A percentile compares a stretch with the other conserved stretches of the same genome.
Conservation (phyloP, 64 coral and sea anemone genomes). For the Dendrophyllia cribrosa region DNA sequence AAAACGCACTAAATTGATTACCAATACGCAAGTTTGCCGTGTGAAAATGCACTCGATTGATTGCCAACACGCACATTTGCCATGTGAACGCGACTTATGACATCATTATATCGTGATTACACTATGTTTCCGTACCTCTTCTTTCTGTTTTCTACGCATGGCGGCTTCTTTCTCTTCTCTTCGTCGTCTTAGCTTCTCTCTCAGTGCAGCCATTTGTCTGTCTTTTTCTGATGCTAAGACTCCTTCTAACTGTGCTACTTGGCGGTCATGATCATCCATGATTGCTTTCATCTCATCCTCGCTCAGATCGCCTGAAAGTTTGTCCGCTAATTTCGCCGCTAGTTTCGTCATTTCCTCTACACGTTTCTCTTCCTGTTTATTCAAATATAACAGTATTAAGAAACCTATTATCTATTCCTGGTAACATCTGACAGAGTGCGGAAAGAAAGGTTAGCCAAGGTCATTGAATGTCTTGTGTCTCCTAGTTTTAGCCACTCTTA, state of each 20-base stretch:
- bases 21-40: not conserved
- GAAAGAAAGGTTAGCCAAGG: no score
- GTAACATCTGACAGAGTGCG: no score
- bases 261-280: slow-evolving; percentile 84
- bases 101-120: not conserved
- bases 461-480: no score
- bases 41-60: not conserved
- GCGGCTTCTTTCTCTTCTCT: slow-evolving; percentile 96
- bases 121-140: slow-evolving; percentile 71
- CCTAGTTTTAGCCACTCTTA: no score
- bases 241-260: slow-evolving; percentile 77
- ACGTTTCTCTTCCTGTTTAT: slow-evolving; percentile 80
- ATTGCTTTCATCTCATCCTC: slow-evolving; percentile 92
- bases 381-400: not conserved
- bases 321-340: slow-evolving; percentile 85
- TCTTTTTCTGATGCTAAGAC: slow-evolving; percentile 81
- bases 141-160: slow-evolving; percentile 86
- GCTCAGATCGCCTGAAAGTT: slow-evolving; percentile 64
- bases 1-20: no score
- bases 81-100: not conserved
- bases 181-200: slow-evolving; percentile 81
- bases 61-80: no score
- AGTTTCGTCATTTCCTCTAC: slow-evolving; percentile 63
- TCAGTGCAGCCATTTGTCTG: slow-evolving; percentile 73
- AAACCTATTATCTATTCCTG: no score